phyloP scores from a whole-genome alignment of 53 echinoderm and acorn worm genomes.

The Holothuria leucospilota region DNA sequence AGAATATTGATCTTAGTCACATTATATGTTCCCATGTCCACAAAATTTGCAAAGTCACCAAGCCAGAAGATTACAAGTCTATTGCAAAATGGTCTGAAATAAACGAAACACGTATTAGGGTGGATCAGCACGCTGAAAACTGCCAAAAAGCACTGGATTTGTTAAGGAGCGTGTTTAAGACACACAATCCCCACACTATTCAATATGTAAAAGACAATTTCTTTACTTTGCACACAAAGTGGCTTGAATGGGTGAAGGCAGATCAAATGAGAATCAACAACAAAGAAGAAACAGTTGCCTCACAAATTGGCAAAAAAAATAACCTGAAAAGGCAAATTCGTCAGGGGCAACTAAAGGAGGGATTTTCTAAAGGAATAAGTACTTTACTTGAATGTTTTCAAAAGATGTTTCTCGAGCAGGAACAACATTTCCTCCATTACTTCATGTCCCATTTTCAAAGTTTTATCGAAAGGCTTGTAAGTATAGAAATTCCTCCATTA shows the following conservation, averaged over 20 bases:
- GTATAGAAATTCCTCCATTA: background rate
- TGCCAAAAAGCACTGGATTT: background rate
- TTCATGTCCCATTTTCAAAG: constrained; percentile 1
- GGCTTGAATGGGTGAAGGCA: background rate
- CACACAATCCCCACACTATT: background rate
- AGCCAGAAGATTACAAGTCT: too few species aligned
- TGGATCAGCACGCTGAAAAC: background rate
- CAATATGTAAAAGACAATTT: background rate
- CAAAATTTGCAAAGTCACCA: too few species aligned
- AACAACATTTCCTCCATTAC: background rate
- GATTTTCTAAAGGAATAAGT: background rate
- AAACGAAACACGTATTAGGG: too few species aligned
- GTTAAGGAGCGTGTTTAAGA: background rate
- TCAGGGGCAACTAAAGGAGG: background rate
- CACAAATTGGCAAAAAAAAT: background rate
- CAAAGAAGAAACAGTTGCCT: background rate
- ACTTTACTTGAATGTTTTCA: background rate
- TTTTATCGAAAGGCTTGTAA: background rate
- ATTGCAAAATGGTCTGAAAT: too few species aligned
- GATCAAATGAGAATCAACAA: background rate
- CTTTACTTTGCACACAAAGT: background rate
- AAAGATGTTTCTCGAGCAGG: too few species aligned
- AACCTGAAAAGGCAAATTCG: background rate
- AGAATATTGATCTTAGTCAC: too few species aligned
- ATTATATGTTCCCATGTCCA: too few species aligned